Evolutionary conservation across 35 echinoderm and acorn worm genomes (phyloP), one percentile per base, ranked within the genome.

Genomic region (Apostichopus parvimensis): DNA sequence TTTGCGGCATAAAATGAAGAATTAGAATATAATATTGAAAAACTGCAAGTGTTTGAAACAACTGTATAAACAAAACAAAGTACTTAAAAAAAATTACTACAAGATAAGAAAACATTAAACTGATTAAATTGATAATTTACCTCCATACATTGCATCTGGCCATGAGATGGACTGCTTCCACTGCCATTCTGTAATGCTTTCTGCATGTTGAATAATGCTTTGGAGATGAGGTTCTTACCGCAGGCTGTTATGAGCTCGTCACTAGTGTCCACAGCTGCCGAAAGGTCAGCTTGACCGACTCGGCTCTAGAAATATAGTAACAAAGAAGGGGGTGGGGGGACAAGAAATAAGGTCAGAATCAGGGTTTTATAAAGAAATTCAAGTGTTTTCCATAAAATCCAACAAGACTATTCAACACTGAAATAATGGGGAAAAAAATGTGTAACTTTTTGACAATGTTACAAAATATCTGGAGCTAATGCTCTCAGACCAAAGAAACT

Each of bases 171-270:
- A 58, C 26, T 28, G 73, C 79, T 53, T 62, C 76, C 78, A 81
- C 24, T 94, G 9, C 80, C 82, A 64, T 65, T 92, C 71, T 92
- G 91, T 28, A 99, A 77, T 17, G 97, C 91, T 79, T 88, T 96
- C 92, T 99, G 97, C 91, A 95, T 96, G 53, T 92, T 86, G 72
- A 98, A 99, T 54, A 99, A 92, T 54, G 97, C 93, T 79, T 94
- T 99, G 56, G 93, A 99, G 12, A 99, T 66, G 23, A 93, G 87
- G 85, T 99, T 99, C 82, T 99, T 99, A 28, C 93, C 95, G 90
- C 97, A 99, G 77, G 61, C 90, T 81, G 77, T 68, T 25, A 91
- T 55, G 18, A 99, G 91, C 28, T 99, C 95, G 15, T 99, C 95
- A 5, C 86, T 90, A 4, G 93, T 94, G 34, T 99, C 97, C 24